Percentiles rank a stretch among this genome's conserved stretches.
These are phyloP conservation scores for Lates calcarifer DNA, from an alignment of 2,113 vertebrate genomes.

Conservation along the genomic window DNA sequence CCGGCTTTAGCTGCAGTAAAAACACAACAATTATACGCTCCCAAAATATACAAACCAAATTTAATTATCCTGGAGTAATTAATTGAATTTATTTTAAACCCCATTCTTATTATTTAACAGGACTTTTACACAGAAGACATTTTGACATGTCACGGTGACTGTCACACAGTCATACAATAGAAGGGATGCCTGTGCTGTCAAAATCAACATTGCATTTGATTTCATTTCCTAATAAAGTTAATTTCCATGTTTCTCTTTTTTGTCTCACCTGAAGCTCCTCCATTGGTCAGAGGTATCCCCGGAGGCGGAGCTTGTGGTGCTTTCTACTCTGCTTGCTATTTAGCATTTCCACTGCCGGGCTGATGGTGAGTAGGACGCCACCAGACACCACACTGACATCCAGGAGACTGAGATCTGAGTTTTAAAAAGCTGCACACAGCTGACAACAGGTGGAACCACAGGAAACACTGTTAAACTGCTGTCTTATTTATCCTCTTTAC, in stretches of 20 bases:
- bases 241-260: neutral
- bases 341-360: conserved; percentile 88
- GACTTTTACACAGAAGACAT: too few species aligned
- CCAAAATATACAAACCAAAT: neutral
- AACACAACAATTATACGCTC: neutral
- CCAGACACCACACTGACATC: neutral
- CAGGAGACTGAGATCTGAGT: neutral
- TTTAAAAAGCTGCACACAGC: neutral
- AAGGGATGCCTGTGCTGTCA: too few species aligned
- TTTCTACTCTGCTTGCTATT: conserved; percentile 91
- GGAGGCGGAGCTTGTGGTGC: conserved; percentile 92
- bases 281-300: conserved; percentile 91
- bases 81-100: neutral
- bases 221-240: neutral
- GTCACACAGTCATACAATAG: too few species aligned
- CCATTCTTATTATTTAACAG: too few species aligned
- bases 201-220: neutral
- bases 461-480: neutral
- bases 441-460: neutral
- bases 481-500: neutral
- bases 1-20: too few species aligned
- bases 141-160: neutral
- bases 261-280: conserved; percentile 85
- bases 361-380: conserved; percentile 87
- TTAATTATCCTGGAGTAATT: neutral